These are phyloP conservation scores for Cathartes aura DNA, from an alignment of 2,113 vertebrate genomes.

Conservation along the genomic window DNA sequence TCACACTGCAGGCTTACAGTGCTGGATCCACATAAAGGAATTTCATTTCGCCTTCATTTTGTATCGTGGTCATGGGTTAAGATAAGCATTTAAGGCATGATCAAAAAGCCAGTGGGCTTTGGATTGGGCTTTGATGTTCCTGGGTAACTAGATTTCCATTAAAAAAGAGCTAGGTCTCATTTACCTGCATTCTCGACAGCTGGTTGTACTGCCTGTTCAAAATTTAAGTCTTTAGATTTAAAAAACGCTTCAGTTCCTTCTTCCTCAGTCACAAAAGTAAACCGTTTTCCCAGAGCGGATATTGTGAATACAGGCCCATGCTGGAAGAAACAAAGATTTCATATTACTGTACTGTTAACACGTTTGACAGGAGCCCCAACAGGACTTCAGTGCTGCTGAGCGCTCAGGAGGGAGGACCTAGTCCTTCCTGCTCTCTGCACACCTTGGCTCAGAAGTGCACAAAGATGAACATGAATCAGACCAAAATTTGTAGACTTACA, in stretches of 20 bases:
- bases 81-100: background rate
- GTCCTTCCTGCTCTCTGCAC: background rate
- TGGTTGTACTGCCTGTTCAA: constrained; percentile 82
- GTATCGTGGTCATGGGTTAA: background rate
- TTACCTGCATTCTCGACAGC: constrained; percentile 80
- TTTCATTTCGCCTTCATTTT: background rate
- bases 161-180: background rate
- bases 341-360: background rate
- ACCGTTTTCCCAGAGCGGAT: constrained; percentile 77
- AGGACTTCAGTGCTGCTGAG: background rate
- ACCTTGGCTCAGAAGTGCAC: background rate
- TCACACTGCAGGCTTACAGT: background rate
- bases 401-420: background rate
- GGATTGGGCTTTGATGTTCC: background rate
- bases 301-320: constrained; percentile 85
- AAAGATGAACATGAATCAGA: background rate
- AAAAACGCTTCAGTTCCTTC: constrained; percentile 81
- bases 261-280: constrained; percentile 84
- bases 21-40: background rate
- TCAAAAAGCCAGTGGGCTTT: background rate
- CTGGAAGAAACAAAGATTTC: constrained; percentile 65
- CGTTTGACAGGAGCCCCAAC: fast-evolving
- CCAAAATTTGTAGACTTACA: background rate
- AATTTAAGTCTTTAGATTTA: constrained; percentile 81
- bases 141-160: background rate